Percentiles rank a stretch among this genome's conserved stretches.
Conservation (phyloP, 1,140 invertebrate genomes). For the Pseudachorutes palmiensis region DNA sequence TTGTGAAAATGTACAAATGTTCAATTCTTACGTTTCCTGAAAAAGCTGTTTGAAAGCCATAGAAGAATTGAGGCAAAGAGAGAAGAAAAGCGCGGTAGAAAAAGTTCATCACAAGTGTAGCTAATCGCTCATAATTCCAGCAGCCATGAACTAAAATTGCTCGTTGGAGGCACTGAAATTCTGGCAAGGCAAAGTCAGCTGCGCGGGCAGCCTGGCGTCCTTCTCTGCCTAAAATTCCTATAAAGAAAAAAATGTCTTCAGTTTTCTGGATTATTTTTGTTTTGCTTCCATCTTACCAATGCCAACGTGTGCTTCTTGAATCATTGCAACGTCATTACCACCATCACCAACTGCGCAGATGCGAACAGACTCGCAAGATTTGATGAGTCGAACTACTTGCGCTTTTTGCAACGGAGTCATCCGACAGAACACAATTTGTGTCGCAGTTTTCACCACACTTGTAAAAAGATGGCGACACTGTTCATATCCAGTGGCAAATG, state of each 20-base stretch:
- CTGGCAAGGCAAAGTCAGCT: constrained; percentile 83
- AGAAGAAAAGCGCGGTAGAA: background rate
- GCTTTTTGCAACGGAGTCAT: constrained; percentile 73
- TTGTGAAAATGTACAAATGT: background rate
- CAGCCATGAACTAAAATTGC: constrained; percentile 86
- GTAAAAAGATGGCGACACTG: constrained; percentile 46
- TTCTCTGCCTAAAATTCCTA: constrained; percentile 68
- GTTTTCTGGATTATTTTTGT: no score
- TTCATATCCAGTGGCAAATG: constrained; percentile 49
- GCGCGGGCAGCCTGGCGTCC: constrained; percentile 94
- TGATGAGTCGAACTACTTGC: no score
- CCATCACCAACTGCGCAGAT: constrained; percentile 60
- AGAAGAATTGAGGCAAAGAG: background rate
- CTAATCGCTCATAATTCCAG: constrained; percentile 86
- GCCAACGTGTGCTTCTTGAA: constrained; percentile 41
- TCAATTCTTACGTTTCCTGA: background rate
- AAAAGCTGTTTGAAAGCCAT: background rate
- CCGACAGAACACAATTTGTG: constrained; percentile 64
- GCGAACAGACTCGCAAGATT: background rate
- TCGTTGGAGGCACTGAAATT: constrained; percentile 76
- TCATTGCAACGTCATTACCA: constrained; percentile 76
- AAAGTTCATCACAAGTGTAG: constrained; percentile 45
- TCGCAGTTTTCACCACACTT: constrained; percentile 52
- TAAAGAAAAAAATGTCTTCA: no score
- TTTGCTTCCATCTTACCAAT: constrained; percentile 11